These are phyloP conservation scores for Zaprionus gabonicus DNA, from an alignment of 1,140 invertebrate species.

Conservation along the genomic window DNA sequence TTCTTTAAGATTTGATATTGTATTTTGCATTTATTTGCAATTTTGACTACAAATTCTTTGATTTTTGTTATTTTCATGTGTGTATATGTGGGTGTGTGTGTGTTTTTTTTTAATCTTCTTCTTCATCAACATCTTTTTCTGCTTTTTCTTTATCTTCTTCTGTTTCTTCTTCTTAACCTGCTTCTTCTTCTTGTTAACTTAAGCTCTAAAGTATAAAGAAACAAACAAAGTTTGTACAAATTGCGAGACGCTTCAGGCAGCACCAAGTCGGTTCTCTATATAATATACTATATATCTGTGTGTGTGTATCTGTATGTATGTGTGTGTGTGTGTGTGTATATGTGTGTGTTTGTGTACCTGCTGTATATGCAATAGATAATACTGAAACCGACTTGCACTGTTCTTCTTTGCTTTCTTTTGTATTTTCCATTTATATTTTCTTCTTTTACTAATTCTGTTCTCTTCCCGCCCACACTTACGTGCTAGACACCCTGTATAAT, in stretches of 20 bases:
- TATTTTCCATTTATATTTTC: background rate
- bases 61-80: conserved; percentile 60
- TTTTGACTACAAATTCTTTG: conserved; percentile 80
- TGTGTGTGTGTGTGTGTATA: background rate
- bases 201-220: conserved; percentile 19
- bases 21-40: conserved; percentile 29
- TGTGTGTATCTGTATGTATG: background rate
- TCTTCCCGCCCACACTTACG: conserved; percentile 20
- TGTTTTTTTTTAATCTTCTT: background rate
- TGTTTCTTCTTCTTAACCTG: background rate
- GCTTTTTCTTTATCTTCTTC: background rate
- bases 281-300: conserved; percentile 8
- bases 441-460: background rate
- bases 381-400: conserved; percentile 21
- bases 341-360: background rate
- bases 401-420: conserved; percentile 3
- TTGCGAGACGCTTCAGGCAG: conserved; percentile 34
- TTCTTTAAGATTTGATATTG: conserved; percentile 27
- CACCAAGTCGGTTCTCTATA: conserved; percentile 21
- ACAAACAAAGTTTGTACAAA: conserved; percentile 50
- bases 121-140: background rate
- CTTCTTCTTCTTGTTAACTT: conserved; percentile 2
- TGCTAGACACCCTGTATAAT: conserved; percentile 17
- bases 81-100: conserved; percentile 8
- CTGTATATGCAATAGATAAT: conserved; percentile 1